phyloP scores from a whole-genome alignment of 2,113 vertebrate genomes.

The Muscicapa adusta region DNA sequence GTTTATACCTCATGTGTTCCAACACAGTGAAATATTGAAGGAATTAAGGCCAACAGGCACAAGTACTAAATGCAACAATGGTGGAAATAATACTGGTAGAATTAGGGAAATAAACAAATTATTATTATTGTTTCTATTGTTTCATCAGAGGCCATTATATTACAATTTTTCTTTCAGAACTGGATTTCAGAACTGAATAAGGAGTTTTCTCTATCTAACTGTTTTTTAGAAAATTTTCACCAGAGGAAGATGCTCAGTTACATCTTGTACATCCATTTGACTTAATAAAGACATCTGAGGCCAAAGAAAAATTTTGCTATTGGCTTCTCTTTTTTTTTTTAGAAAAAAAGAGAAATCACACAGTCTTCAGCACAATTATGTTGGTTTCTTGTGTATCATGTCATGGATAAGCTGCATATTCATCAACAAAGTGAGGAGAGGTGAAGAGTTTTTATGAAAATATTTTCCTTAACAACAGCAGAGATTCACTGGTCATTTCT shows the following conservation, averaged over 20 bases:
- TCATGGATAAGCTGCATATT: neutral
- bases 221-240: conserved; percentile 1
- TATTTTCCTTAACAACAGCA: neutral
- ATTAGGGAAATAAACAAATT: neutral
- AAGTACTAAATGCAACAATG: neutral
- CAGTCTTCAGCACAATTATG: neutral
- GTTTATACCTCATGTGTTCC: neutral
- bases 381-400: neutral
- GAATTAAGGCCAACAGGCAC: neutral
- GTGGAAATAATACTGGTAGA: neutral
- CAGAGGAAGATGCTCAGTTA: neutral
- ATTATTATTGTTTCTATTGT: neutral
- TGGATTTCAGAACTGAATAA: neutral
- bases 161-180: conserved; percentile 4
- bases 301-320: neutral
- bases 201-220: neutral
- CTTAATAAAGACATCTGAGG: neutral
- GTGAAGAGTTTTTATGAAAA: neutral
- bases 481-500: neutral
- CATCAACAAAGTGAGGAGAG: neutral
- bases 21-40: neutral
- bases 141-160: neutral
- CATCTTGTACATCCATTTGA: neutral
- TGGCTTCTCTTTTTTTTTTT: neutral
- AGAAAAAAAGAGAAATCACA: neutral